Evolutionary conservation across 2,888 invertebrate species (phyloP).

Genomic region (Aphidoletes aphidimyza): DNA sequence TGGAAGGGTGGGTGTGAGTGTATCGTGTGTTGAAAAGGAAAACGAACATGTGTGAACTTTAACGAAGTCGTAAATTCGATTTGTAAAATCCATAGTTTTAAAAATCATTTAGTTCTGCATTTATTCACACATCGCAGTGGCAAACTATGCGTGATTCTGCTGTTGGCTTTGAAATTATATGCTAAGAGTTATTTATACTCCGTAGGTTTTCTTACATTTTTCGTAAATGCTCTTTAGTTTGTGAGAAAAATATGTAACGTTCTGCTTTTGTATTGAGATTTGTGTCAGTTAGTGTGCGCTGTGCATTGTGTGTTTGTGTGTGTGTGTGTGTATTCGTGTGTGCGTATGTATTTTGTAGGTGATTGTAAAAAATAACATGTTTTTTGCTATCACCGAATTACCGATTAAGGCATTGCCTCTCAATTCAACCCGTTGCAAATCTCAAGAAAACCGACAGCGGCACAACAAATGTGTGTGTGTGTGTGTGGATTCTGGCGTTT

Average conservation of each 20-base stretch:
- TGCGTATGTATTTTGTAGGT: slow-evolving; percentile 50
- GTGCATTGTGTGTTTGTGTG: slow-evolving; percentile 55
- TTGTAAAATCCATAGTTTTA: neutral
- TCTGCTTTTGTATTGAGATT: neutral
- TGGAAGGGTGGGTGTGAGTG: neutral
- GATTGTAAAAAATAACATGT: neutral
- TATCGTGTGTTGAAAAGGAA: neutral
- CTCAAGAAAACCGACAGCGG: too few relatives aligned
- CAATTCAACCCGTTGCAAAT: too few relatives aligned
- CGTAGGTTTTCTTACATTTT: slow-evolving; percentile 39
- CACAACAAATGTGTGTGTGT: too few relatives aligned
- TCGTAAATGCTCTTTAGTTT: slow-evolving; percentile 66
- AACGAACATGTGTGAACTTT: slow-evolving; percentile 2
- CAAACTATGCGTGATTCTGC: neutral
- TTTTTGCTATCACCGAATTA: neutral
- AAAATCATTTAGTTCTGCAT: neutral
- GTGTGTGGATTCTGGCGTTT: too few relatives aligned
- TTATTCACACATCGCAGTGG: slow-evolving; percentile 7
- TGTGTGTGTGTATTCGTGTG: slow-evolving; percentile 55
- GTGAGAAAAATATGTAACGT: slow-evolving; percentile 66
- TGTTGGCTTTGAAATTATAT: neutral
- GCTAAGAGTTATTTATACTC: neutral
- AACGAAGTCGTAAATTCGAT: neutral
- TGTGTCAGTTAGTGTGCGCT: neutral
- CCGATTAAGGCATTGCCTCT: too few relatives aligned